A percentile compares a stretch with the other conserved stretches of the same genome.
phyloP scores from a whole-genome alignment of 2,113 vertebrate species.

The Pygathrix nemaeus region DNA sequence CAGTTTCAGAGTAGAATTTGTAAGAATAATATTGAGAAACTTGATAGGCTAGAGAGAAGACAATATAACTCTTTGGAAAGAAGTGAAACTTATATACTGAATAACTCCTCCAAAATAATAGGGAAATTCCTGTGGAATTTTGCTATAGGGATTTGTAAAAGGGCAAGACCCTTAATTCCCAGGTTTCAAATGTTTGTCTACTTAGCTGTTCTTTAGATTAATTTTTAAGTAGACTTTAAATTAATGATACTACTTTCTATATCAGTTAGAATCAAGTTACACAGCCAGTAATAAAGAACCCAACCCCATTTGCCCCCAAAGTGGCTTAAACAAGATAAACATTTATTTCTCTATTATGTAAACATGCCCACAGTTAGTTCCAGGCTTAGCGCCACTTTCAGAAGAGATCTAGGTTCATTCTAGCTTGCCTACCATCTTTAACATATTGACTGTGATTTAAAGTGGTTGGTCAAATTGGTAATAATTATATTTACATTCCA shows the following conservation, averaged over 20 bases:
- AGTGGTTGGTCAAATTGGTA: neutral
- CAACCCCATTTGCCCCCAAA: neutral
- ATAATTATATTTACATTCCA: neutral
- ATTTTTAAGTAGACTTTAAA: slow-evolving; percentile 18
- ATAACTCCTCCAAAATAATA: neutral
- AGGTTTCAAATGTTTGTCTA: neutral
- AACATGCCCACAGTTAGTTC: neutral
- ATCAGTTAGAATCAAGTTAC: neutral
- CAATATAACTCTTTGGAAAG: neutral
- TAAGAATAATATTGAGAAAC: slow-evolving; percentile 8
- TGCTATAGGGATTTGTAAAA: neutral
- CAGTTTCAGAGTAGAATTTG: neutral
- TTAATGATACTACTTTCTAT: neutral
- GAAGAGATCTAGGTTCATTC: neutral
- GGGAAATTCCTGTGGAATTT: neutral
- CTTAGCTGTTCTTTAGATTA: neutral
- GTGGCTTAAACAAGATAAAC: neutral
- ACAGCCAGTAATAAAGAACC: neutral
- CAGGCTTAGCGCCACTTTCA: neutral
- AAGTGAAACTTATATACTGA: neutral
- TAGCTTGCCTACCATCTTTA: neutral
- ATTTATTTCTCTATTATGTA: neutral
- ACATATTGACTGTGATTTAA: neutral
- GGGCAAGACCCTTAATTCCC: neutral
- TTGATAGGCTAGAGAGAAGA: neutral